Conservation (phyloP, 2,797 vertebrate species). For the Galagoides demidoff region DNA sequence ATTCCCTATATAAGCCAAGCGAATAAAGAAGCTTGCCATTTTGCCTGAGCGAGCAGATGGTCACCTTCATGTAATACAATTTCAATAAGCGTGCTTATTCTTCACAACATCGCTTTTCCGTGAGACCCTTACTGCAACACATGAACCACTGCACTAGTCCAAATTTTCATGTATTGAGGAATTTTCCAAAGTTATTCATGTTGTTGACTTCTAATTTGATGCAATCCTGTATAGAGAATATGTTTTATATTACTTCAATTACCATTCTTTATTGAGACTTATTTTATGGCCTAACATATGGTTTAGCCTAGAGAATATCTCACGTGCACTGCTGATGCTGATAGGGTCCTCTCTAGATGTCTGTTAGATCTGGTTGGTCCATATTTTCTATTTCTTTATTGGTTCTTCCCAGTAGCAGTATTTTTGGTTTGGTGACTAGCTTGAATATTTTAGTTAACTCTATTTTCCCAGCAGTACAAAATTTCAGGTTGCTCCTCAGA, state of each 20-base stretch:
- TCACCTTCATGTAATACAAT: too few relatives aligned
- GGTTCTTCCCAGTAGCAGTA: background rate
- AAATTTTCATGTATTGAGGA: background rate
- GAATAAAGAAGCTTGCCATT: too few relatives aligned
- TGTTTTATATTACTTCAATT: background rate
- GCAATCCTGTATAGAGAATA: background rate
- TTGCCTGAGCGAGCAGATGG: too few relatives aligned
- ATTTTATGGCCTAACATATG: background rate
- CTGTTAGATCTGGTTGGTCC: background rate
- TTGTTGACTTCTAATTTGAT: background rate
- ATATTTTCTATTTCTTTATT: background rate
- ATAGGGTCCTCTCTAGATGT: background rate
- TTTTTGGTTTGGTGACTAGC: background rate
- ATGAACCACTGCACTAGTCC: too few relatives aligned
- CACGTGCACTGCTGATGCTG: background rate
- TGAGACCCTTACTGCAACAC: too few relatives aligned
- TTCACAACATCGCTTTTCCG: too few relatives aligned
- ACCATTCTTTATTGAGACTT: background rate
- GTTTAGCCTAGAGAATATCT: background rate
- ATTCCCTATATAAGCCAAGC: too few relatives aligned
- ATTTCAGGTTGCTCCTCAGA: background rate
- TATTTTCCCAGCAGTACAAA: background rate
- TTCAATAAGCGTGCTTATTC: too few relatives aligned
- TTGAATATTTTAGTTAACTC: background rate
- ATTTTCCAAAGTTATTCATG: background rate